Evolutionary conservation across 2,797 vertebrate genomes (phyloP), one percentile per base, ranked within the genome.

Genomic region (Propithecus deckenii): DNA sequence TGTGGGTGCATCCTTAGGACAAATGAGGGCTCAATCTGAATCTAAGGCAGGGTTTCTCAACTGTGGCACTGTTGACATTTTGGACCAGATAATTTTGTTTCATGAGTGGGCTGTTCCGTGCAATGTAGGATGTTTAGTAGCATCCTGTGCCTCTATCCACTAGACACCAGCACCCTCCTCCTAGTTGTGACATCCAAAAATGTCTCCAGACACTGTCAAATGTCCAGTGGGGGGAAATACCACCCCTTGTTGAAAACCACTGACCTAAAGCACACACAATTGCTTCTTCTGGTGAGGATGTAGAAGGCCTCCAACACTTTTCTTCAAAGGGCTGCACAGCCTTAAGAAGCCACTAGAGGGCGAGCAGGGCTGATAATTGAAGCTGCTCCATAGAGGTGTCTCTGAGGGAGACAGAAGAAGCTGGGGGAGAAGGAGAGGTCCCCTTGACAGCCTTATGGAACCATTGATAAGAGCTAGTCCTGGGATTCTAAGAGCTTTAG

Each of bases 291-390:
- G 3, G 25, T 72, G 25, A 28, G 55, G 46, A 50, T 91, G 22
- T 46, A 43, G 67, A 93, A 88, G 63, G 15, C 30, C 63, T 93
- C 25, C 15, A 48, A 65, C 43, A 57, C 30, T 78, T 79, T 86
- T 55, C 86, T 90, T 89, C 50, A 80, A 86, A 94, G 86, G 22
- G 15, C 30, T 89, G 52, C 46, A 96, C 35, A 84, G 85, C 28
- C 18, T 63, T 12, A 95, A 88, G 41, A 83, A 69, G 28, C 55
- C 52, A 90, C 95, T 85, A 95, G 94, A 95, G 43, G 76, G 86
- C 0, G 7, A 72, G 55, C 65, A 90, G 79, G 12, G 59, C 86
- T 83, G 32, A 63, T 90, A 61, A 87, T 11, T 81, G 63, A 63
- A 97, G 75, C 57, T 87, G 30, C 9, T 84, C 50, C 23, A 35